phyloP scores from a whole-genome alignment of 2,888 invertebrate genomes.

The Trachelus iudaicus region DNA sequence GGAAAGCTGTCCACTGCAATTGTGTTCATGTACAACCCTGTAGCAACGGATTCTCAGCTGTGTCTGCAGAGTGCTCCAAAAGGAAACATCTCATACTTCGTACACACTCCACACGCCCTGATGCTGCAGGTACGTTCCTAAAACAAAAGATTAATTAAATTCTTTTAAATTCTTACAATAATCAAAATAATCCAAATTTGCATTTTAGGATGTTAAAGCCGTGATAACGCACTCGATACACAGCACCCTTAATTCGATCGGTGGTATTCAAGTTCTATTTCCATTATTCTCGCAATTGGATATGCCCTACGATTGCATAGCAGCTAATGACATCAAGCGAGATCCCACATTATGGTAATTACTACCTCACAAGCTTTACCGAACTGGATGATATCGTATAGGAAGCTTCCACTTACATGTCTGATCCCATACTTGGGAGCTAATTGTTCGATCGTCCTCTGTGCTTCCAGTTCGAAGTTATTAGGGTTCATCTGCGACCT shows the following conservation, averaged over 20 bases:
- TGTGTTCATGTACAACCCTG: conserved; percentile 99
- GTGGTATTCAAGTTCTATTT: conserved; percentile 97
- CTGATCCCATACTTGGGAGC: not conserved
- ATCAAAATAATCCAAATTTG: not conserved
- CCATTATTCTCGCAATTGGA: conserved; percentile 98
- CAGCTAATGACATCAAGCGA: conserved; percentile 82
- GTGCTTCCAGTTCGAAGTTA: conserved; percentile 84
- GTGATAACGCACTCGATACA: conserved; percentile 99
- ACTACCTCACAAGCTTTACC: not conserved
- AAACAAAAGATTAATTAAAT: not conserved
- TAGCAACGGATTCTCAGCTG: conserved; percentile 98
- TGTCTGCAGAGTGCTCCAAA: conserved; percentile 99
- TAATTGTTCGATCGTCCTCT: conserved; percentile 14
- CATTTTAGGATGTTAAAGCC: conserved; percentile 93
- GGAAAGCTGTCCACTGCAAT: conserved; percentile 96
- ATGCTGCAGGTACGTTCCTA: conserved; percentile 87
- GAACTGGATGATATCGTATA: not conserved
- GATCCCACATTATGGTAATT: conserved; percentile 90
- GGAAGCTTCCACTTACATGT: not conserved
- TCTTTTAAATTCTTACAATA: not conserved
- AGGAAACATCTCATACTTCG: conserved; percentile 97
- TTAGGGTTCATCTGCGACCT: conserved; percentile 97
- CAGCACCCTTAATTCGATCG: conserved; percentile 98
- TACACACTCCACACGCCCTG: conserved; percentile 98
- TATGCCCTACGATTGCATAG: conserved; percentile 85